phyloP scores from a whole-genome alignment of 2,888 invertebrate genomes.

The Drosophila meridionalis region DNA sequence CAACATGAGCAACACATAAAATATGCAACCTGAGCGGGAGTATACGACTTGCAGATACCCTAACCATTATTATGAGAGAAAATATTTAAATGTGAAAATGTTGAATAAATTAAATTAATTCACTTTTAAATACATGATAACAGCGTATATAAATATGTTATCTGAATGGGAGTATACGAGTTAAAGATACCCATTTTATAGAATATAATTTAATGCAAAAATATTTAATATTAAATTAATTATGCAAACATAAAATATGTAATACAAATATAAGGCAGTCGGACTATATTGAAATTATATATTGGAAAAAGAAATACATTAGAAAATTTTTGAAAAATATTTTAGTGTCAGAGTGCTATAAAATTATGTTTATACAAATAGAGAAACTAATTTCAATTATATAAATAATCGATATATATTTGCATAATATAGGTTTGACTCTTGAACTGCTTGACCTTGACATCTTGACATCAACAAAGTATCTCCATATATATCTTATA shows the following conservation, averaged over 20 bases:
- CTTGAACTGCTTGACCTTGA: background rate
- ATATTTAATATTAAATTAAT: background rate
- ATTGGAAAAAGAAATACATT: no score
- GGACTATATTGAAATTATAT: no score
- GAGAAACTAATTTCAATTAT: background rate
- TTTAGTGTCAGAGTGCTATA: no score
- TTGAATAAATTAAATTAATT: background rate
- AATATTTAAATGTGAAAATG: background rate
- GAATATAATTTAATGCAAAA: background rate
- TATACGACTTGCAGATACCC: slow-evolving; percentile 24
- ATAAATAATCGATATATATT: background rate
- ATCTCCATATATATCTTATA: background rate
- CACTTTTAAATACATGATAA: background rate
- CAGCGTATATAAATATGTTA: no score
- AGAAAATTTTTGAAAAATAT: no score
- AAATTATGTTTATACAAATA: no score
- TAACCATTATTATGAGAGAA: background rate
- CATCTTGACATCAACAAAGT: background rate
- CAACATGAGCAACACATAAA: slow-evolving; percentile 43
- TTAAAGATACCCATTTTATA: background rate
- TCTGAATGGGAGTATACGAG: no score
- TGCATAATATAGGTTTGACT: background rate
- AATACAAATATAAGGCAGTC: no score
- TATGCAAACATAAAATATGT: no score
- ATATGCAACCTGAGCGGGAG: slow-evolving; percentile 20